These are phyloP conservation scores for Hippolais icterina DNA, from an alignment of 2,113 vertebrate genomes.

Conservation along the genomic window DNA sequence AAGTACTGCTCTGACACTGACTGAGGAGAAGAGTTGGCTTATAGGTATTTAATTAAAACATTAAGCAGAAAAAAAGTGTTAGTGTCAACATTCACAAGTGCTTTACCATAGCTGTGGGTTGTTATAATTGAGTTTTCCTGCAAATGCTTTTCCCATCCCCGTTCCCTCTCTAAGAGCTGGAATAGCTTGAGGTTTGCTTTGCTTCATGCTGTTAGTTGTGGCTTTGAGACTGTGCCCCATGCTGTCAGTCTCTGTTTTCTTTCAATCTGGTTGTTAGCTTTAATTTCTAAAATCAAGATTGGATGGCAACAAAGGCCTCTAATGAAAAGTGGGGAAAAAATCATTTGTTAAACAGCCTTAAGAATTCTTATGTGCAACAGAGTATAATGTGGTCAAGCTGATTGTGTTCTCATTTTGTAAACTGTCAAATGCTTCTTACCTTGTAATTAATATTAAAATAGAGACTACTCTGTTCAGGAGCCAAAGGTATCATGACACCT, in stretches of 20 bases:
- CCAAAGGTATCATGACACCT: background rate
- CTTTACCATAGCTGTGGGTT: conserved; percentile 64
- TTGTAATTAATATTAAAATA: conserved; percentile 46
- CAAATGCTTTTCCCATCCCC: conserved; percentile 40
- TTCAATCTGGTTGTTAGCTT: conserved; percentile 79
- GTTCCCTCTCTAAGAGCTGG: conserved; percentile 59
- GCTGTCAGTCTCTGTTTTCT: conserved; percentile 74
- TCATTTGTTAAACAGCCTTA: conserved; percentile 74
- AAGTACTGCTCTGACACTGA: conserved; percentile 71
- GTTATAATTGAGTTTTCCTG: conserved; percentile 74
- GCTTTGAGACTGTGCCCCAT: conserved; percentile 77
- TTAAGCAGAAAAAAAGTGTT: conserved; percentile 75
- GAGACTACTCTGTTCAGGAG: background rate
- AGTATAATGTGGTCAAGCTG: conserved; percentile 28
- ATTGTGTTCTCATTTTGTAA: conserved; percentile 46
- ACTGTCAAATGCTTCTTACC: conserved; percentile 15
- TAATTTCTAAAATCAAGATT: conserved; percentile 81
- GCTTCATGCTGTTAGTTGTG: conserved; percentile 78
- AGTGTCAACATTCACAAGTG: conserved; percentile 77
- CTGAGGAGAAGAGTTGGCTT: conserved; percentile 74
- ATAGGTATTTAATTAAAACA: conserved; percentile 87
- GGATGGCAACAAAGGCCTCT: conserved; percentile 71
- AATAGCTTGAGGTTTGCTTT: conserved; percentile 76
- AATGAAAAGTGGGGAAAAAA: conserved; percentile 66
- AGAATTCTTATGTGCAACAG: conserved; percentile 44